These are phyloP conservation scores for Geodia barretti DNA, from an alignment of 37 sponge, comb jelly and placozoan species.

Conservation along the genomic window DNA sequence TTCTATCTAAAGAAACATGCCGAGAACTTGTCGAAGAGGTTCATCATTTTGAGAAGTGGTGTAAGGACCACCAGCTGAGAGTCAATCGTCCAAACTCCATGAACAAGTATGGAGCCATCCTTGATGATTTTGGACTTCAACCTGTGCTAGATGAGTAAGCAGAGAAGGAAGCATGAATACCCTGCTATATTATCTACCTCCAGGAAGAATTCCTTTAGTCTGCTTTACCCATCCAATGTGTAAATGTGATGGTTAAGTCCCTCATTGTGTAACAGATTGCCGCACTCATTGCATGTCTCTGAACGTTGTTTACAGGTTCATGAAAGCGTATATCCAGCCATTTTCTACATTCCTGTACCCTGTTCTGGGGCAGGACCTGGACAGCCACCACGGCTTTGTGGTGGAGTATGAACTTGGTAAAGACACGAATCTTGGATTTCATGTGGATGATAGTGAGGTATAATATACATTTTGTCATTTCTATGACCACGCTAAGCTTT, in stretches of 20 bases:
- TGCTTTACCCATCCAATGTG: no score
- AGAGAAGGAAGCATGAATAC: no score
- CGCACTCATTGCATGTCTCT: not conserved
- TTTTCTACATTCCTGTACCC: conserved; percentile 17
- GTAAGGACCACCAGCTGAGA: conserved; percentile 16
- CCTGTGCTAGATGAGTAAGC: conserved; percentile 14
- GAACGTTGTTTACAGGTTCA: not conserved
- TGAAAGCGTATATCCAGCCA: conserved; percentile 5
- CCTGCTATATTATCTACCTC: not conserved
- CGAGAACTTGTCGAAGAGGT: conserved; percentile 25
- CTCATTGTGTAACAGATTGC: not conserved
- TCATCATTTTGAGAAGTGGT: conserved; percentile 18
- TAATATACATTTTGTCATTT: no score
- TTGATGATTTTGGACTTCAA: conserved; percentile 34
- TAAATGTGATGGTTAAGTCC: no score
- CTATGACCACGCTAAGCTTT: no score
- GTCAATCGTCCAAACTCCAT: conserved; percentile 34
- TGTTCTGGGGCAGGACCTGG: not conserved
- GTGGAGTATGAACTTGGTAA: conserved; percentile 46
- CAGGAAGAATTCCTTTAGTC: no score
- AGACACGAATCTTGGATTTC: conserved; percentile 36
- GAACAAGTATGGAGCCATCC: conserved; percentile 39
- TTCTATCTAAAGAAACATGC: conserved; percentile 9
- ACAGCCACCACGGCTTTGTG: conserved; percentile 33
- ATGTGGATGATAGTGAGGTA: conserved; percentile 40